Evolutionary conservation across 2,888 invertebrate species (phyloP).

Genomic region (Oligia fasciuncula): DNA sequence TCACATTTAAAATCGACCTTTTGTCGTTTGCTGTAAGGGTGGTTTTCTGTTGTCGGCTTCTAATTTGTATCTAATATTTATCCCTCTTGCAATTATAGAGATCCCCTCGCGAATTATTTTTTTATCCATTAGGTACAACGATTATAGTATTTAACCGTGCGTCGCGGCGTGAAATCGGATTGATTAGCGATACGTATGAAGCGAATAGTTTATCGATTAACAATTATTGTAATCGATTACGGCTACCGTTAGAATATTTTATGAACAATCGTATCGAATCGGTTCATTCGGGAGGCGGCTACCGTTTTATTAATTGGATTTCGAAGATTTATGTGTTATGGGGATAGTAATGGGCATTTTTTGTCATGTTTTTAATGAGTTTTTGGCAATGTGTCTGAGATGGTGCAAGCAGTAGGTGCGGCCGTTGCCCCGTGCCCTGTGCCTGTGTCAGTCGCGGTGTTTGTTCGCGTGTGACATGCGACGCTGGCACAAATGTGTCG

Average conservation of each 20-base stretch:
- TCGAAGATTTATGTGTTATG: constrained; percentile 63
- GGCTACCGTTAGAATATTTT: constrained; percentile 74
- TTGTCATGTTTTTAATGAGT: constrained; percentile 53
- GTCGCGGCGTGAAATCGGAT: constrained; percentile 84
- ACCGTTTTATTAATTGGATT: constrained; percentile 74
- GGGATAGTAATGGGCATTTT: constrained; percentile 27
- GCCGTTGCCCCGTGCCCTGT: constrained; percentile 28
- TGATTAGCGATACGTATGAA: constrained; percentile 79
- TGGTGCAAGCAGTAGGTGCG: constrained; percentile 14
- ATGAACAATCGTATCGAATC: constrained; percentile 81
- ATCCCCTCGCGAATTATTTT: constrained; percentile 77
- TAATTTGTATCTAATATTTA: constrained; percentile 67
- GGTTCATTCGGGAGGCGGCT: constrained; percentile 78
- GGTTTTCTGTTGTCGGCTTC: constrained; percentile 44
- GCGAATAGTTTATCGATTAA: constrained; percentile 76
- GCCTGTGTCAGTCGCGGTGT: constrained; percentile 23
- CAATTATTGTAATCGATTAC: constrained; percentile 76
- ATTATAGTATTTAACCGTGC: constrained; percentile 82
- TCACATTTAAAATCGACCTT: constrained; percentile 24
- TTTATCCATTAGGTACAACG: constrained; percentile 82
- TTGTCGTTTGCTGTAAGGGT: constrained; percentile 58
- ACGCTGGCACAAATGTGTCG: constrained; percentile 55
- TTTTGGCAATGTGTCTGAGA: constrained; percentile 41
- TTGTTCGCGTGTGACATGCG: constrained; percentile 68
- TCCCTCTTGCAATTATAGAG: constrained; percentile 57